These are phyloP conservation scores for Aspidiotus rigidus DNA, from an alignment of 2,888 invertebrate genomes.

Conservation along the genomic window DNA sequence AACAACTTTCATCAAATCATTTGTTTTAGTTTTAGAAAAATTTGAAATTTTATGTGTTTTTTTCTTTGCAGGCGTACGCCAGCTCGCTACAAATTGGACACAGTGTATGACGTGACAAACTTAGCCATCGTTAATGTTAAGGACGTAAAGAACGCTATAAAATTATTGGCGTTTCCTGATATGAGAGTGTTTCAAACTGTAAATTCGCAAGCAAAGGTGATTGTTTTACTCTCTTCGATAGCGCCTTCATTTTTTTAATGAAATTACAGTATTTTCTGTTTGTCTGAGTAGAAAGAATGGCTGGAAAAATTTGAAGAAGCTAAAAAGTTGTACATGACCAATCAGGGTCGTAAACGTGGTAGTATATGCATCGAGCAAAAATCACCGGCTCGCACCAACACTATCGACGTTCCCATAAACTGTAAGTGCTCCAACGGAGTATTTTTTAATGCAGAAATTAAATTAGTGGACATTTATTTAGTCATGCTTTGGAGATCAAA, in stretches of 20 bases:
- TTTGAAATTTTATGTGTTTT: not conserved
- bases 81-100: constrained; percentile 73
- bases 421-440: constrained; percentile 40
- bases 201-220: constrained; percentile 48
- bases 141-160: constrained; percentile 83
- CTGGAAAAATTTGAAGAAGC: constrained; percentile 83
- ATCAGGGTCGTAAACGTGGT: constrained; percentile 32
- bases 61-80: constrained; percentile 53
- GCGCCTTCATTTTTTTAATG: not conserved
- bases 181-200: constrained; percentile 83
- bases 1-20: not conserved
- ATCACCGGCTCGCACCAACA: constrained; percentile 46
- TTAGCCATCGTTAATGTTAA: constrained; percentile 89
- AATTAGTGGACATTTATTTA: no score
- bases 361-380: constrained; percentile 44
- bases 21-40: not conserved
- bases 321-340: constrained; percentile 52
- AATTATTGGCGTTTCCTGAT: constrained; percentile 87
- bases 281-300: constrained; percentile 68
- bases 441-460: no score
- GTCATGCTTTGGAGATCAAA: no score
- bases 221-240: not conserved
- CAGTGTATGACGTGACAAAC: constrained; percentile 74
- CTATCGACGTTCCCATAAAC: constrained; percentile 45
- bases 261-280: not conserved